phyloP scores from a whole-genome alignment of 1,140 invertebrate species.

The Panagrolaimus sp. region DNA sequence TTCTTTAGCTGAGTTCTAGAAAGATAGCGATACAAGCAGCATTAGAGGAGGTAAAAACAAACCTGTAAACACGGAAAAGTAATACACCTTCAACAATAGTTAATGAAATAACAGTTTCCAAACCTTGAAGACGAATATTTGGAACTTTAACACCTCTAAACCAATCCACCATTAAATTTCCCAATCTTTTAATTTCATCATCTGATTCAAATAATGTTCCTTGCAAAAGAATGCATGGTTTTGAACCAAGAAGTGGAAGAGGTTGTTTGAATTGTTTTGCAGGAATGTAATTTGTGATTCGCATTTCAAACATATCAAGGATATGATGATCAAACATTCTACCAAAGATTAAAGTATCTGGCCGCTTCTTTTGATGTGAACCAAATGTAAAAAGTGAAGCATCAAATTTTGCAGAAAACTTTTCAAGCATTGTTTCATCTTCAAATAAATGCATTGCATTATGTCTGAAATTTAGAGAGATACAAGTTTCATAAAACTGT shows the following conservation, averaged over 20 bases:
- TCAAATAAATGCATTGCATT: slow-evolving; percentile 82
- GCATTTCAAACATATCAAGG: slow-evolving; percentile 92
- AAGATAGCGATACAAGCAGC: slow-evolving; percentile 18
- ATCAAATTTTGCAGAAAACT: slow-evolving; percentile 77
- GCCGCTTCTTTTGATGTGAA: slow-evolving; percentile 86
- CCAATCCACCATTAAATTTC: slow-evolving; percentile 82
- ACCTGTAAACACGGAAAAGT: slow-evolving; percentile 77
- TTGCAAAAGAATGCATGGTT: slow-evolving; percentile 85
- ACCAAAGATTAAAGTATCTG: slow-evolving; percentile 81
- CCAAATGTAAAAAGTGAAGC: slow-evolving; percentile 80
- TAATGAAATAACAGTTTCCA: slow-evolving; percentile 86
- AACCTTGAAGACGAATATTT: slow-evolving; percentile 79
- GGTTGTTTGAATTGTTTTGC: slow-evolving; percentile 72
- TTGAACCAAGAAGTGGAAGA: slow-evolving; percentile 74
- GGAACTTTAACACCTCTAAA: slow-evolving; percentile 77
- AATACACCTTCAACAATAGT: slow-evolving; percentile 74
- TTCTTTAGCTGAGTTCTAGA: slow-evolving; percentile 78
- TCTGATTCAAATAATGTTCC: slow-evolving; percentile 83
- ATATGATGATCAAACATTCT: slow-evolving; percentile 81
- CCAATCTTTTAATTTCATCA: slow-evolving; percentile 71
- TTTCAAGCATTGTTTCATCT: slow-evolving; percentile 73
- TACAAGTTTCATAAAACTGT: slow-evolving; percentile 2
- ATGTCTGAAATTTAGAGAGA: slow-evolving; percentile 62
- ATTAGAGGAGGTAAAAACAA: slow-evolving; percentile 27
- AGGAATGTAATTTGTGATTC: slow-evolving; percentile 74